Evolutionary conservation across 2,797 vertebrate genomes (phyloP).

Genomic region (Microctenopoma stevenorrisi): DNA sequence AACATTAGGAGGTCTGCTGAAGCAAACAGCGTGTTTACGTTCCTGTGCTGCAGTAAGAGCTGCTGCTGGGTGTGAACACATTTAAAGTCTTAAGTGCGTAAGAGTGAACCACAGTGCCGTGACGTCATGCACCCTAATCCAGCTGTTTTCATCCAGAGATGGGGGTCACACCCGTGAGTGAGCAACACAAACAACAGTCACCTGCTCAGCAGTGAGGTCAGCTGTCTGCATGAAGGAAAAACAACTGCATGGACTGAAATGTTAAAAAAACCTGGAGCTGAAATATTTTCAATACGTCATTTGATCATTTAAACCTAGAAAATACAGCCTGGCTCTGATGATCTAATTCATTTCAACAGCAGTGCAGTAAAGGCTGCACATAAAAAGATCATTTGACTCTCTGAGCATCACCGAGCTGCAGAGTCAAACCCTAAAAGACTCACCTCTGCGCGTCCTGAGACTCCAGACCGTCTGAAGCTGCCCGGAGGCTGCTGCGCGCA

Average conservation of each 20-base stretch:
- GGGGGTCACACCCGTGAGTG: slow-evolving; percentile 63
- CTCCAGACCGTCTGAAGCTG: slow-evolving; percentile 59
- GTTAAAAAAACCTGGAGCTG: background rate
- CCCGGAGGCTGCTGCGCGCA: slow-evolving; percentile 34
- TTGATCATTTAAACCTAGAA: background rate
- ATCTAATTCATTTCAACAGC: slow-evolving; percentile 3
- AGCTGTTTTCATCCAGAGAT: slow-evolving; percentile 64
- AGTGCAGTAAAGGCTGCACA: background rate
- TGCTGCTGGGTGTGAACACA: background rate
- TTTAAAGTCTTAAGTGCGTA: background rate
- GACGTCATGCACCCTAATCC: slow-evolving; percentile 54
- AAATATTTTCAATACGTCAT: background rate
- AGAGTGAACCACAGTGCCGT: slow-evolving; percentile 9
- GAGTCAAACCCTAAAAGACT: slow-evolving; percentile 33
- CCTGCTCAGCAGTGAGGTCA: slow-evolving; percentile 12
- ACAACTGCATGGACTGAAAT: background rate
- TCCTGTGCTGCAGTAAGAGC: too few relatives aligned
- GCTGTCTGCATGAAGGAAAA: slow-evolving; percentile 15
- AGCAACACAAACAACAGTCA: slow-evolving; percentile 45
- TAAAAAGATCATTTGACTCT: background rate
- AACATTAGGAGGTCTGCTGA: too few relatives aligned
- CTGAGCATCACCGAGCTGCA: slow-evolving; percentile 32
- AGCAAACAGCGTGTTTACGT: too few relatives aligned
- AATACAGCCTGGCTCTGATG: background rate
- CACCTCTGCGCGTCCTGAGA: slow-evolving; percentile 66